Conservation (phyloP, 2,113 vertebrate genomes). For the Odontophorus gujanensis region DNA sequence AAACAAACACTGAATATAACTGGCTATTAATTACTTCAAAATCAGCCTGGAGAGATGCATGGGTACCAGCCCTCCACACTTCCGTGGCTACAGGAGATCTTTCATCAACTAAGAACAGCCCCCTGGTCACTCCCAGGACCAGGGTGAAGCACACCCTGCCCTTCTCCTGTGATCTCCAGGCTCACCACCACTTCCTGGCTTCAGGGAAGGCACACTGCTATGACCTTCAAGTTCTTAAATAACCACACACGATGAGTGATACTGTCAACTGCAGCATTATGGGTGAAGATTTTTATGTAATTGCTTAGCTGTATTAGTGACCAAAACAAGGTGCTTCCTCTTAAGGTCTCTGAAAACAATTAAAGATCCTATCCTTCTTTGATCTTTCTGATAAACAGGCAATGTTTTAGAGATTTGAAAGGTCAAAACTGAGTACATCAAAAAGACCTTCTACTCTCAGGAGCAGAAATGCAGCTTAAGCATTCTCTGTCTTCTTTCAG, state of each 20-base stretch:
- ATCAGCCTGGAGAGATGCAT: neutral
- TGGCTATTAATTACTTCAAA: neutral
- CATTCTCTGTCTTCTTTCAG: neutral
- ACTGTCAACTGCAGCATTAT: neutral
- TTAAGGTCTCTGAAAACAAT: neutral
- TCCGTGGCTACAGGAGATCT: neutral
- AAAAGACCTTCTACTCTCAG: neutral
- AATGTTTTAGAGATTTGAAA: slow-evolving; percentile 29
- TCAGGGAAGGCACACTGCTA: neutral
- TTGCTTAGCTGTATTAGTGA: neutral
- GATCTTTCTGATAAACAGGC: slow-evolving; percentile 1
- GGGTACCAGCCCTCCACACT: neutral
- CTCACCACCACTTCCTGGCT: neutral
- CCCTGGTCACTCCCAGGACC: rapidly evolving
- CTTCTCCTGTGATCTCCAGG: neutral
- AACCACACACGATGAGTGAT: neutral
- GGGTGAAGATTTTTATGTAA: neutral
- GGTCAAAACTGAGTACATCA: neutral
- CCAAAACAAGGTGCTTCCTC: slow-evolving; percentile 12
- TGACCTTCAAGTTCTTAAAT: neutral
- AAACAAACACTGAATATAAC: neutral
- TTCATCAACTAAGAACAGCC: rapidly evolving
- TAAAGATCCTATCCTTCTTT: neutral
- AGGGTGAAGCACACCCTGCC: rapidly evolving
- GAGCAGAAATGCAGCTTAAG: slow-evolving; percentile 10